Evolutionary conservation across 2,797 vertebrate species (phyloP).

Genomic region (Enteromius mattozi): DNA sequence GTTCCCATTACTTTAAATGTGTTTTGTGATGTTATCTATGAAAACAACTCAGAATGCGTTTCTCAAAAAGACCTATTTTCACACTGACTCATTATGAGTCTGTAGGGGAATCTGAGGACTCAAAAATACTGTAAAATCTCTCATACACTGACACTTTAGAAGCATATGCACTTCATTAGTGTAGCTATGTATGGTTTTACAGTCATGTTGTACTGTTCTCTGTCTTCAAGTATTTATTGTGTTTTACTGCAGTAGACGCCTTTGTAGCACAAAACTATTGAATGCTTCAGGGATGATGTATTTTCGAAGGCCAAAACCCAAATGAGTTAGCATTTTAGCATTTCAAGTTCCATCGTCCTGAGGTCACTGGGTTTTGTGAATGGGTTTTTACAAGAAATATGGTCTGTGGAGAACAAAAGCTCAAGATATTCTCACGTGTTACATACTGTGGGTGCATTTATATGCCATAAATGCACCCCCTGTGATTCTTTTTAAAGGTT

Average conservation of each 20-base stretch:
- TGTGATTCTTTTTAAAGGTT: background rate
- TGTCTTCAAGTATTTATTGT: background rate
- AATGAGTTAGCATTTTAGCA: slow-evolving; percentile 5
- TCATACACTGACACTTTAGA: background rate
- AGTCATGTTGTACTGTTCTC: background rate
- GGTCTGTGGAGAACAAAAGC: background rate
- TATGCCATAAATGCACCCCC: too few relatives aligned
- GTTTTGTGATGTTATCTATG: background rate
- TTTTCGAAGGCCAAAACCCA: background rate
- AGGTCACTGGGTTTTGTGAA: background rate
- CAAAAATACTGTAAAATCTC: background rate
- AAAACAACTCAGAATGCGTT: background rate
- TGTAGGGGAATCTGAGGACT: background rate
- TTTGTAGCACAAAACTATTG: background rate
- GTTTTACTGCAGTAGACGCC: background rate
- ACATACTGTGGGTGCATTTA: too few relatives aligned
- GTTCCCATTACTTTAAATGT: background rate
- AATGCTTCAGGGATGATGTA: background rate
- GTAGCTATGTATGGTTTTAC: background rate
- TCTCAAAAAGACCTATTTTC: background rate
- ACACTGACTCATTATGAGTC: background rate
- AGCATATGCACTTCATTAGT: background rate
- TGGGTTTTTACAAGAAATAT: background rate
- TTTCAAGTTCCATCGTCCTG: background rate
- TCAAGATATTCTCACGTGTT: background rate